phyloP scores from a whole-genome alignment of 2,888 invertebrate species.

The Lycophotia porphyrea region DNA sequence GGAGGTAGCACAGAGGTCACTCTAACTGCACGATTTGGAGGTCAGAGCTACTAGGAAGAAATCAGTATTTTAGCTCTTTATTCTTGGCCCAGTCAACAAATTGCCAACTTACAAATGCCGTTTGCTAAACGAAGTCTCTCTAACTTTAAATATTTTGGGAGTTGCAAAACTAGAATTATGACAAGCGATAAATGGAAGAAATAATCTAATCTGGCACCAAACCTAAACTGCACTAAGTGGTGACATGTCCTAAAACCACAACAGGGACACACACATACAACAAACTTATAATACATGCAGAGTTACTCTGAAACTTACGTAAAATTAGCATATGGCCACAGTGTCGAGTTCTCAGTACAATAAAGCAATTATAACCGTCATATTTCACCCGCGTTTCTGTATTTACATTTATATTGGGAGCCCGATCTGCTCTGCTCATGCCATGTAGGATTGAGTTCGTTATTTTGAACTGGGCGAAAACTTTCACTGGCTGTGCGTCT shows the following conservation, averaged over 20 bases:
- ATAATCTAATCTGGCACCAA: neutral
- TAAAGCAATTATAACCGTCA: constrained; percentile 90
- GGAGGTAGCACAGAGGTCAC: neutral
- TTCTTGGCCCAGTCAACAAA: neutral
- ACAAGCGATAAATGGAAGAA: neutral
- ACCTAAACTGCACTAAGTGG: constrained; percentile 33
- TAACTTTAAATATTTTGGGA: neutral
- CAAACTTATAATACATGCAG: constrained; percentile 64
- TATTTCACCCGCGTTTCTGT: constrained; percentile 84
- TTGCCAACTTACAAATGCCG: neutral
- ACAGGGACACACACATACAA: constrained; percentile 32
- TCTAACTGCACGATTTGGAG: neutral
- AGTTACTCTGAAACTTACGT: constrained; percentile 63
- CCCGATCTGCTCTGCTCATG: constrained; percentile 54
- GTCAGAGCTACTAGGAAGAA: neutral
- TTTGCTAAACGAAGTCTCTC: neutral
- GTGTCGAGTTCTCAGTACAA: constrained; percentile 81
- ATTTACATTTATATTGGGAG: constrained; percentile 90
- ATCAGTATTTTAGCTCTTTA: neutral
- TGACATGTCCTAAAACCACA: constrained; percentile 50
- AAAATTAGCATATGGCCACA: constrained; percentile 79
- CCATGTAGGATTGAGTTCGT: constrained; percentile 52
- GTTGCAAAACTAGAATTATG: neutral
- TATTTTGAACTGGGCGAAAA: constrained; percentile 60
- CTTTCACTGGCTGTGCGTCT: constrained; percentile 36